Evolutionary conservation across 2,797 vertebrate species (phyloP).

Genomic region (Enteromius viviparus): DNA sequence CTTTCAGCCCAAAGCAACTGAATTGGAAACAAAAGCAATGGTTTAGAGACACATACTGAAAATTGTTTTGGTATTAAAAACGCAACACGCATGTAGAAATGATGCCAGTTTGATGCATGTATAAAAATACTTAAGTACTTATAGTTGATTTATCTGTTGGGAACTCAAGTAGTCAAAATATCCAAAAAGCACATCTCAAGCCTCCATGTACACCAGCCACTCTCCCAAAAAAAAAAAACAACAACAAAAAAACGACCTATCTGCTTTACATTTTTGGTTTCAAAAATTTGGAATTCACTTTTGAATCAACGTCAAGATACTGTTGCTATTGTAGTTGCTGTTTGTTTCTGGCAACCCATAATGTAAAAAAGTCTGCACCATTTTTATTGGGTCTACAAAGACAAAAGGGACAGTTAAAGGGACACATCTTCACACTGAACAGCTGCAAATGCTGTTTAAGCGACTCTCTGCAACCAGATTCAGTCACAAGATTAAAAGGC

Average conservation of each 20-base stretch:
- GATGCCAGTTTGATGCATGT: not conserved
- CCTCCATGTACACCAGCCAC: not conserved
- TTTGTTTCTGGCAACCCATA: not conserved
- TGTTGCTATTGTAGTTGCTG: not conserved
- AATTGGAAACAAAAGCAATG: slow-evolving; percentile 4
- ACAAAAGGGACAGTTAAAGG: slow-evolving; percentile 53
- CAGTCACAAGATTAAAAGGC: slow-evolving; percentile 48
- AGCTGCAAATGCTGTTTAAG: slow-evolving; percentile 54
- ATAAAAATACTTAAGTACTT: not conserved
- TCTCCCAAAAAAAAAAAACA: not conserved
- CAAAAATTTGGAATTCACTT: not conserved
- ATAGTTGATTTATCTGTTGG: not conserved
- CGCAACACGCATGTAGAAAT: not conserved
- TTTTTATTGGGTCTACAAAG: slow-evolving; percentile 45
- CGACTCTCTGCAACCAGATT: slow-evolving; percentile 38
- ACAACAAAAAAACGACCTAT: not conserved
- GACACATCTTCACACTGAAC: slow-evolving; percentile 47
- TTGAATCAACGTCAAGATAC: not conserved
- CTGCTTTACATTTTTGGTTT: slow-evolving; percentile 16
- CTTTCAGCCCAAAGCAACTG: not conserved
- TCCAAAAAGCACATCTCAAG: not conserved
- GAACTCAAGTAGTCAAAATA: slow-evolving; percentile 24
- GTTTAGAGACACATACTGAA: not conserved
- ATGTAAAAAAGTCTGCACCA: not conserved
- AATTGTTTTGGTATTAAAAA: not conserved